phyloP scores from a whole-genome alignment of 2,888 invertebrate species.

The Thyatira batis region DNA sequence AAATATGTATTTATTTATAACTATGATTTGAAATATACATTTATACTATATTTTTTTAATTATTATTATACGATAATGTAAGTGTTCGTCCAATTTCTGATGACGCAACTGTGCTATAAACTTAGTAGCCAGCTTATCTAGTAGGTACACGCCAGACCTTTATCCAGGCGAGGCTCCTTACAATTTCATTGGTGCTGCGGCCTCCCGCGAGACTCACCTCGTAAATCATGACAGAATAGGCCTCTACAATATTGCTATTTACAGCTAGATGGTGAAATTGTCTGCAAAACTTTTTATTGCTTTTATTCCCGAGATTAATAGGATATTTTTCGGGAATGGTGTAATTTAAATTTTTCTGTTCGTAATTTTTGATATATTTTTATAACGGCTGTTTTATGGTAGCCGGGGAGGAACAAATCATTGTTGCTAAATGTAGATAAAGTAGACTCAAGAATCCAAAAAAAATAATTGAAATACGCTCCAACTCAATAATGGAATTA shows the following conservation, averaged over 20 bases:
- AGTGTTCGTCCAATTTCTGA: neutral
- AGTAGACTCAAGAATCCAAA: neutral
- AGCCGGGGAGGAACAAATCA: too few species aligned
- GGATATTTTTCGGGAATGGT: neutral
- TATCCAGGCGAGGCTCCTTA: conserved; percentile 18
- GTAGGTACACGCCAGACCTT: conserved; percentile 14
- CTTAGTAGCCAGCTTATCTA: conserved; percentile 12
- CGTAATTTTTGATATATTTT: too few species aligned
- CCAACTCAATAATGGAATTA: too few species aligned
- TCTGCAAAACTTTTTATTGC: neutral
- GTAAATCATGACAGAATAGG: conserved; percentile 42
- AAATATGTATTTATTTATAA: neutral
- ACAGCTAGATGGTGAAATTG: conserved; percentile 7
- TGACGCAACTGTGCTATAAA: neutral
- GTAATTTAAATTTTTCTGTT: neutral
- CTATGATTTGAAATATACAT: too few species aligned
- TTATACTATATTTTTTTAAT: too few species aligned
- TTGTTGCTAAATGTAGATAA: too few species aligned
- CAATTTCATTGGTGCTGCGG: conserved; percentile 33
- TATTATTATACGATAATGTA: neutral
- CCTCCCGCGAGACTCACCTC: neutral
- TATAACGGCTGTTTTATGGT: too few species aligned
- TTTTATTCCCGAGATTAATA: neutral
- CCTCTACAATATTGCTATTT: conserved; percentile 21
- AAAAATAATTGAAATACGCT: too few species aligned